Base-by-base conservation (phyloP, 1,140 invertebrate species). In the Calycopis cecrops region DNA sequence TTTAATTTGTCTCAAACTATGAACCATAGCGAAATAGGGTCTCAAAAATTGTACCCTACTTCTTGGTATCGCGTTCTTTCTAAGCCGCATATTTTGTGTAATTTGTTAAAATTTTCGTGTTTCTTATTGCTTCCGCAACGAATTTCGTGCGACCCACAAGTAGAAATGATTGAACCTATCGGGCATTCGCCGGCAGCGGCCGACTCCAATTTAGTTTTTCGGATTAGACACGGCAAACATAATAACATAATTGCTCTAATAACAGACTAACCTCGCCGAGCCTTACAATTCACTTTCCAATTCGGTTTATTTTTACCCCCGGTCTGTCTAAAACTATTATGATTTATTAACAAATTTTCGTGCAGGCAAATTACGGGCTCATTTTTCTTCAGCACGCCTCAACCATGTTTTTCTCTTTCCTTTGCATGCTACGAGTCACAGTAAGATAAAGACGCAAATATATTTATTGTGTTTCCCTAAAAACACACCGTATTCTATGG, bases 191-290 rank as follows among this genome's bases (percentile, higher is more conserved):
- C 82, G 82, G 80, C 79, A 85, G 84, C 81, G 79, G 72, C 73
- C 72, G 63, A 79, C 78, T 85, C 82, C 84, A 87, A 87, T 85
- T 86, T 87, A 77, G 73, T 85, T 85, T 85, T 87, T 85, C 73
- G 79, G 78, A 87, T 87, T 87, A 87, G 84, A 87, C 80, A 87
- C 82, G 80, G 77, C 80, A 73, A 78, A 85, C 79, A 87, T 87
- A 87, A 87, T 85, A 85, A 87, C 84, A 87, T 85, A 87, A 87
- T 87, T 87, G 84, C 64, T 85, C 74, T 87, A 87, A 87, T 87
- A 87, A 84, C 80, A 87, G 77, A 65, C 75, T 68, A 73, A 70
- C 69, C 79, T 69, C 71, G 76, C 75, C 76, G 80, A 83, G 74
- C 84, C 84, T 83, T 84, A 87, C 79, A 87, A 87, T 85, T 85